Base-by-base conservation (phyloP, 2,113 vertebrate genomes). In the Oncorhynchus tshawytscha region DNA sequence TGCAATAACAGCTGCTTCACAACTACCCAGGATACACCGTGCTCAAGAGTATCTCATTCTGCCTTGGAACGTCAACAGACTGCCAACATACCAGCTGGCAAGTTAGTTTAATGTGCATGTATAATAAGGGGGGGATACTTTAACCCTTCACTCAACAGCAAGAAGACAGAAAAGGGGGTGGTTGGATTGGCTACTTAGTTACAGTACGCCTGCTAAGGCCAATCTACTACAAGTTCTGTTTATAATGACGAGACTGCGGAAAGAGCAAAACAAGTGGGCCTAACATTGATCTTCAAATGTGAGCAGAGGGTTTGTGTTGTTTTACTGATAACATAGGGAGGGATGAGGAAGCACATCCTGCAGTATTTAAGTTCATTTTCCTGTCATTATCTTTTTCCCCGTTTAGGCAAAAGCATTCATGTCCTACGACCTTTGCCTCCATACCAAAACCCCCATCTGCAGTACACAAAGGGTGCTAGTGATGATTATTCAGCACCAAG, bases 1-100 rank as follows among this genome's bases (percentile, higher is more conserved):
- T 20, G 66, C 59, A 57, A 22, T 69, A 57, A 51, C 25, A 51
- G 49, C 49, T 78, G 39, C 70, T 78, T 64, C 59, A 75, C 73
- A 71, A 67, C 65, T 67, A 39, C 6, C 67, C 24, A 62, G 67
- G 77, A 24, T n/a, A 27, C 16, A 70, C 39, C 22, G 3, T 22
- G 39, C 67, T 51, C 54, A 75, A 15, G 27, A 54, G 48, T 62
- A 71, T 76, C 29, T 16, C 29, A 51, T 70, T 78, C 29, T 48
- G 75, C 45, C 22, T 60, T 34, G 24, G 13, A 67, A 66, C 25
- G 15, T 67, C 57, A 29, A 66, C 45, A 24, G 57, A 6, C 29
- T 57, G 66, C 74, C 20, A 69, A 65, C 72, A 70, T 2, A 20
- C 25, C 72, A 79, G 78, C 48, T 74, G 60, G 57, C 66, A 6